Evolutionary conservation across 37 sponge, comb jelly and placozoan species (phyloP).

Genomic region (Petrosia ficiformis): DNA sequence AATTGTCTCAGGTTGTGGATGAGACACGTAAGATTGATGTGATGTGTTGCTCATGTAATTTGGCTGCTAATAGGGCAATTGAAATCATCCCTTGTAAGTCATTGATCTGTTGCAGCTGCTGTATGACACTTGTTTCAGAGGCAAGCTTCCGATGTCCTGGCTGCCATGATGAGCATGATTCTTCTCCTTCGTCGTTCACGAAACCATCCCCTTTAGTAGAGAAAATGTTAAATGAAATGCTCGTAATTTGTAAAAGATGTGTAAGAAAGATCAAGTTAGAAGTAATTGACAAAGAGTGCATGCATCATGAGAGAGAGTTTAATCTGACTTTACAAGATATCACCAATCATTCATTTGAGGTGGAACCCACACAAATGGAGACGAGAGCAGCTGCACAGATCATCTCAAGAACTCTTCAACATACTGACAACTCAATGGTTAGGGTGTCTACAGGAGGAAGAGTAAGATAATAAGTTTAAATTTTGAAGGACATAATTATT

Average conservation of each 20-base stretch:
- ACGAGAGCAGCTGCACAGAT: not conserved
- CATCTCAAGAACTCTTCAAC: not conserved
- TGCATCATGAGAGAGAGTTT: too few relatives aligned
- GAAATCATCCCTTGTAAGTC: not conserved
- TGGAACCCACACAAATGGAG: too few relatives aligned
- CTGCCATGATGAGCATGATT: not conserved
- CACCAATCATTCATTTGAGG: too few relatives aligned
- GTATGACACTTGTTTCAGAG: not conserved
- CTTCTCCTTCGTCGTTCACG: not conserved
- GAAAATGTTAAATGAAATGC: not conserved
- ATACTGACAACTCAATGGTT: too few relatives aligned
- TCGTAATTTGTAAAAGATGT: not conserved
- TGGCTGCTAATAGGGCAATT: not conserved
- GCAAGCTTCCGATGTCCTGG: not conserved
- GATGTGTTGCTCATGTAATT: not conserved
- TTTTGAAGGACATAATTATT: too few relatives aligned
- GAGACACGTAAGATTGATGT: not conserved
- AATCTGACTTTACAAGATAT: too few relatives aligned
- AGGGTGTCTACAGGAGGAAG: too few relatives aligned
- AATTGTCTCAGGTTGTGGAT: not conserved
- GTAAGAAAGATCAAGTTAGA: not conserved
- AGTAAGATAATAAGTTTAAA: too few relatives aligned
- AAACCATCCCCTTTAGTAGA: not conserved
- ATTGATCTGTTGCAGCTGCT: not conserved
- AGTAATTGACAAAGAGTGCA: not conserved